phyloP scores from a whole-genome alignment of 2,797 vertebrate species.

The Thunnus albacares region DNA sequence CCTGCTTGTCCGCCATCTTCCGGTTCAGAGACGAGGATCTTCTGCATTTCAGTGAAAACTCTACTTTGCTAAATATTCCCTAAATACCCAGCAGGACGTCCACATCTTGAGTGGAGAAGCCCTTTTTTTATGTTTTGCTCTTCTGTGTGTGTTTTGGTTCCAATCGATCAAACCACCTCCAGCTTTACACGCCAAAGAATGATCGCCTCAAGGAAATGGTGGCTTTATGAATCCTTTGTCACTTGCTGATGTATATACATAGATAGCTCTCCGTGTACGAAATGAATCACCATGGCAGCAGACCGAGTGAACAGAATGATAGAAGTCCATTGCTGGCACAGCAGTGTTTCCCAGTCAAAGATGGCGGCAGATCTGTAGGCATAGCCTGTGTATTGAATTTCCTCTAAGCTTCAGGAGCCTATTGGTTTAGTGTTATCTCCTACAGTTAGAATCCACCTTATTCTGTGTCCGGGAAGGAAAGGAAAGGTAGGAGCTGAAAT shows the following conservation, averaged over 20 bases:
- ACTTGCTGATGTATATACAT: conserved; percentile 51
- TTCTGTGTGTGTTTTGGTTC: conserved; percentile 19
- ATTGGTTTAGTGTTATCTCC: conserved; percentile 49
- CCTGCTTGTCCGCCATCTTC: conserved; percentile 12
- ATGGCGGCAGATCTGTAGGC: conserved; percentile 36
- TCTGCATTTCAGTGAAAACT: conserved; percentile 27
- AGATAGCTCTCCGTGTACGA: conserved; percentile 33
- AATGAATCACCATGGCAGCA: conserved; percentile 42
- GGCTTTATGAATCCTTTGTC: conserved; percentile 47
- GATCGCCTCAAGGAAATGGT: conserved; percentile 30
- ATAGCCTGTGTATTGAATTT: conserved; percentile 35
- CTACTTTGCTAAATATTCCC: conserved; percentile 24
- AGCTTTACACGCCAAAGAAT: conserved; percentile 17
- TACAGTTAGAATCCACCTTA: conserved; percentile 25
- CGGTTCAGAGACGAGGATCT: conserved; percentile 31
- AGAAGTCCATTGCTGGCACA: conserved; percentile 13
- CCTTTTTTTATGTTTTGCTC: neutral
- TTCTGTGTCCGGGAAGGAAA: conserved; percentile 7
- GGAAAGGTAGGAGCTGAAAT: conserved; percentile 6
- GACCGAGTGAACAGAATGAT: conserved; percentile 45
- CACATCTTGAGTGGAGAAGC: conserved; percentile 11
- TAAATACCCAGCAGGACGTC: conserved; percentile 13
- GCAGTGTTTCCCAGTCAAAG: conserved; percentile 32
- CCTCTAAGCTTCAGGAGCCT: conserved; percentile 37
- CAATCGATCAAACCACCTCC: conserved; percentile 55